phyloP scores from a whole-genome alignment of 2,888 invertebrate genomes.

The Spicauda simplicius region DNA sequence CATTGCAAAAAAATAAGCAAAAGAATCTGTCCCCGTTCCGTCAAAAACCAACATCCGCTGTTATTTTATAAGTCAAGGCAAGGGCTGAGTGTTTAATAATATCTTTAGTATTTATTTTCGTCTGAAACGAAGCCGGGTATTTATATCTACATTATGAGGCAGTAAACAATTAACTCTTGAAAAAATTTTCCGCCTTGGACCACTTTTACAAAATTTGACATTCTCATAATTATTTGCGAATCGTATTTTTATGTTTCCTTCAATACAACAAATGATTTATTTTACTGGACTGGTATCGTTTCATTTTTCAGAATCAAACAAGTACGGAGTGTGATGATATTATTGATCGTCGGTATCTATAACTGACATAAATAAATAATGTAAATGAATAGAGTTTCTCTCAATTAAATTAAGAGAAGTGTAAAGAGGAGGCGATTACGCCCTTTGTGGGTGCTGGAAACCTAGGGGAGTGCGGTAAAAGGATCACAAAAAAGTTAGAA shows the following conservation, averaged over 20 bases:
- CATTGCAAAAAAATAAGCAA: not conserved
- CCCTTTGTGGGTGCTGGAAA: too few relatives aligned
- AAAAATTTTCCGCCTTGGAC: not conserved
- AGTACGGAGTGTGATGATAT: too few relatives aligned
- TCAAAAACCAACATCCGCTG: constrained; percentile 5
- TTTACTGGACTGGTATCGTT: too few relatives aligned
- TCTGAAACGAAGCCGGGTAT: constrained; percentile 2
- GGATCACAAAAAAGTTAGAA: too few relatives aligned
- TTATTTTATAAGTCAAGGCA: constrained; percentile 14
- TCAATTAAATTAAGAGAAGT: too few relatives aligned
- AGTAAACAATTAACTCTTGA: constrained; percentile 11
- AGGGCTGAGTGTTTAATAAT: constrained; percentile 20
- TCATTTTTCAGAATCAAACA: too few relatives aligned
- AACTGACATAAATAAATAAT: too few relatives aligned
- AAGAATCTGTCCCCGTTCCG: not conserved
- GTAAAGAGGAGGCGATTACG: too few relatives aligned
- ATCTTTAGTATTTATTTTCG: constrained; percentile 18
- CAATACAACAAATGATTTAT: too few relatives aligned
- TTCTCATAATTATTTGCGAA: not conserved
- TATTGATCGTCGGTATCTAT: too few relatives aligned
- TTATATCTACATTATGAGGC: constrained; percentile 14
- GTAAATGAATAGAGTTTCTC: too few relatives aligned
- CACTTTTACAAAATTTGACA: not conserved
- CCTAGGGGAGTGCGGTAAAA: too few relatives aligned
- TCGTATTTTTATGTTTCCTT: not conserved